Percentiles rank a stretch among this genome's conserved stretches.
These are phyloP conservation scores for Andricus quercusramuli DNA, from an alignment of 2,888 invertebrate species.

Conservation along the genomic window DNA sequence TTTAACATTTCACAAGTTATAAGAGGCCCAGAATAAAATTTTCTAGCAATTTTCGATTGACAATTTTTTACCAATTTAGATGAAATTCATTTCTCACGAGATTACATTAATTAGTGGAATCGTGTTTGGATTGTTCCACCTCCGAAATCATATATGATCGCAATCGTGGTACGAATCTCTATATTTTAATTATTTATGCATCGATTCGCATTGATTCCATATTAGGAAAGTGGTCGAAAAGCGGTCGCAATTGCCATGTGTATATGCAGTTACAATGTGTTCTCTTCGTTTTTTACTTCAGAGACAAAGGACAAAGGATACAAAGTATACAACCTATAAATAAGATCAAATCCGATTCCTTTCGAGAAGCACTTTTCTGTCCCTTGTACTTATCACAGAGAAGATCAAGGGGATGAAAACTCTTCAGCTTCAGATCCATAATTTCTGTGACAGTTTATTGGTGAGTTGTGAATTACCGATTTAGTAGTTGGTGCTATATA, in stretches of 20 bases:
- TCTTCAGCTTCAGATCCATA: constrained; percentile 12
- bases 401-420: background rate
- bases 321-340: background rate
- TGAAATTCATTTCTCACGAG: no score
- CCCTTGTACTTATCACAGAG: background rate
- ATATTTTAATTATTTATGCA: constrained; percentile 45
- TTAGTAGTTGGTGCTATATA: no score
- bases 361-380: background rate
- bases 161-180: background rate
- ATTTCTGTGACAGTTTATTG: background rate
- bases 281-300: constrained; percentile 12
- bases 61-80: no score
- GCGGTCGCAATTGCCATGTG: constrained; percentile 43
- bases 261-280: constrained; percentile 16
- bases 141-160: constrained; percentile 12
- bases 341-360: constrained; percentile 17
- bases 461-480: no score
- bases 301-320: constrained; percentile 34
- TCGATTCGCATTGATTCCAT: constrained; percentile 43
- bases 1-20: no score
- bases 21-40: no score
- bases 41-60: no score
- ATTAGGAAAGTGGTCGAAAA: constrained; percentile 51
- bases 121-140: background rate
- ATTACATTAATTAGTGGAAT: no score